These are phyloP conservation scores for Euphonia xanthogaster DNA, from an alignment of 2,797 vertebrate species.

Conservation along the genomic window DNA sequence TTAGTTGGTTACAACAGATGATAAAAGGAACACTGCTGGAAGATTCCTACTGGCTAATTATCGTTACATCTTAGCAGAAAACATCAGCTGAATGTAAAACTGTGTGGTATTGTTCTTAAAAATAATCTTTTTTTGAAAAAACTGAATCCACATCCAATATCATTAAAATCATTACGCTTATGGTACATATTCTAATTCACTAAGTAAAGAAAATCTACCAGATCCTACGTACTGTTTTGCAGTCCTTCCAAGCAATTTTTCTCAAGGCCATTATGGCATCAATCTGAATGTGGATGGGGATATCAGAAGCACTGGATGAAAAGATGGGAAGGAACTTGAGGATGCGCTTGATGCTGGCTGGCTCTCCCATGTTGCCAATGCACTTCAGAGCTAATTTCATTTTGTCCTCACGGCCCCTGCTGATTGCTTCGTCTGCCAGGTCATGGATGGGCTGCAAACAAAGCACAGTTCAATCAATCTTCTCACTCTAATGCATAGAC, in stretches of 20 bases:
- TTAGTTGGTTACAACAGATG: neutral
- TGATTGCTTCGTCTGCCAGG: slow-evolving; percentile 76
- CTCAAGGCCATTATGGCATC: slow-evolving; percentile 84
- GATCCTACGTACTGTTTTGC: slow-evolving; percentile 76
- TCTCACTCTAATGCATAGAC: neutral
- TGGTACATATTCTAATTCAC: neutral
- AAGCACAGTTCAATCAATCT: neutral
- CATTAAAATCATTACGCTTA: neutral
- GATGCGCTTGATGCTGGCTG: slow-evolving; percentile 83
- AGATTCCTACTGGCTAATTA: neutral
- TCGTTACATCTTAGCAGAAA: neutral
- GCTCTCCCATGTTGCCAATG: slow-evolving; percentile 86
- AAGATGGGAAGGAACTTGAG: slow-evolving; percentile 81
- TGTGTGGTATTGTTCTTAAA: neutral
- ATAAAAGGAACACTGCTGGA: neutral
- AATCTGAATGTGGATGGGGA: slow-evolving; percentile 73
- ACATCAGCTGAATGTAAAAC: neutral
- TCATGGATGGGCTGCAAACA: slow-evolving; percentile 81
- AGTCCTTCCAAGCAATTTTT: slow-evolving; percentile 80
- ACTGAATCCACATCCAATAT: neutral
- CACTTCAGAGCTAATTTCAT: slow-evolving; percentile 84
- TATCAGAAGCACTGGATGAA: slow-evolving; percentile 69
- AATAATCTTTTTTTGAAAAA: neutral
- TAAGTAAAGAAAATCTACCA: neutral
- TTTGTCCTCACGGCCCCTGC: slow-evolving; percentile 71